Base-by-base conservation (phyloP, 2,888 invertebrate genomes). In the Nasonovia ribisnigri region DNA sequence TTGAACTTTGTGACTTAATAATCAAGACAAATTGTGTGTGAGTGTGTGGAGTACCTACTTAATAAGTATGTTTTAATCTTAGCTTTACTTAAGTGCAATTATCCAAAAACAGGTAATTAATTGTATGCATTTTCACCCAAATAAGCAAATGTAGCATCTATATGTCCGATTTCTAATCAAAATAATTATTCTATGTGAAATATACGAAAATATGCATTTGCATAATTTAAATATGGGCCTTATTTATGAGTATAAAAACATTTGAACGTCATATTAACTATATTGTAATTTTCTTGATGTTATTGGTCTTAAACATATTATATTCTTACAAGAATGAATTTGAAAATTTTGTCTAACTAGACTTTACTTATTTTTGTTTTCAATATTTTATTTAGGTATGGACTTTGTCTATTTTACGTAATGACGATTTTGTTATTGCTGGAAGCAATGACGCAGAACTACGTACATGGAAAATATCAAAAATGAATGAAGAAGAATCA, bases 361-460 rank as follows among this genome's bases (percentile, higher is more conserved):
- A 29, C 29, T 26, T 29, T 24, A 29, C 24, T 11, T n/a, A 48
- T n/a, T 51, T 11, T 86, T n/a, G 2, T n/a, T 16, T n/a, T 43
- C 1, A 90, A 26, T 86, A 57, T 43, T 57, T 87, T 84, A 43
- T 51, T 42, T 95, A 98, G 98, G 97, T 99, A 46, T 99, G 99
- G 98, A 97, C 97, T 87, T 97, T 99, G 95, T 96, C 97, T 60
- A 96, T 99, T 88, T 96, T 98, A 54, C 97, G 97, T 95, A 97
- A 98, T 95, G 98, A 98, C 95, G 96, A 97, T 90, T 97, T 98
- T 95, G 96, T 99, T 95, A 97, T 99, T n/a, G 98, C 98, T 20
- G 99, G 99, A 42, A 97, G 97, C 95, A 97, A 97, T 94, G 98
- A 99, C 95, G 97, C 97, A 95, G 98, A 98, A 95, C 96, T 99